Base-by-base conservation (phyloP, 2,888 invertebrate genomes). In the Kryphioiulus occultus region DNA sequence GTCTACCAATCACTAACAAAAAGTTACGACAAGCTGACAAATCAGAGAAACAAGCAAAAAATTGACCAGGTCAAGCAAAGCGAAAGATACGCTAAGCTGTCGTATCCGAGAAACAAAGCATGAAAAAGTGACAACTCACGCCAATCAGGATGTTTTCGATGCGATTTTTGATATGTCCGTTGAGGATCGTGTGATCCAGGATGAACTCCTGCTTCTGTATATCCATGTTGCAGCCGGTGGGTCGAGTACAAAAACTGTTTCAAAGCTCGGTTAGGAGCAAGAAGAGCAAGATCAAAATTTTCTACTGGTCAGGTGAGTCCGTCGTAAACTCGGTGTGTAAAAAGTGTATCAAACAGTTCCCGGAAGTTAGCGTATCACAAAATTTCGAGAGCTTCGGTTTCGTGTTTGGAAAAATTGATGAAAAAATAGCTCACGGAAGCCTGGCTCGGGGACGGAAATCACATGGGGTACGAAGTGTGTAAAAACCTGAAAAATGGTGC, bases 91-190 rank as follows among this genome's bases (percentile, higher is more conserved):
- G n/a, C n/a, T n/a, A n/a, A n/a, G n/a, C n/a, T n/a, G n/a, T n/a
- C n/a, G n/a, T n/a, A n/a, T n/a, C n/a, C n/a, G n/a, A n/a, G n/a
- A n/a, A n/a, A n/a, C n/a, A n/a, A n/a, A n/a, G n/a, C n/a, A n/a
- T n/a, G n/a, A n/a, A n/a, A n/a, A n/a, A n/a, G n/a, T n/a, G n/a
- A n/a, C n/a, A 47, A 87, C 87, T 87, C 83, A 87, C 87, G 26
- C 87, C 85, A 85, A 88, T 88, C 2, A 88, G 35, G 42, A 88
- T 88, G 53, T 88, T 85, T 85, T 88, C 88, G n/a, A 88, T 88
- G n/a, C 88, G 53, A 53, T 47, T 85, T 84, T 85, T 88, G 19
- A 88, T 35, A 85, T 88, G 85, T 32, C 53, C 88, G 30, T 88
- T 88, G 85, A 88, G 85, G 47, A 85, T 47, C 42, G 85, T 44